These are phyloP conservation scores for Dromococcyx pavoninus DNA, from an alignment of 2,797 vertebrate genomes.

Conservation along the genomic window DNA sequence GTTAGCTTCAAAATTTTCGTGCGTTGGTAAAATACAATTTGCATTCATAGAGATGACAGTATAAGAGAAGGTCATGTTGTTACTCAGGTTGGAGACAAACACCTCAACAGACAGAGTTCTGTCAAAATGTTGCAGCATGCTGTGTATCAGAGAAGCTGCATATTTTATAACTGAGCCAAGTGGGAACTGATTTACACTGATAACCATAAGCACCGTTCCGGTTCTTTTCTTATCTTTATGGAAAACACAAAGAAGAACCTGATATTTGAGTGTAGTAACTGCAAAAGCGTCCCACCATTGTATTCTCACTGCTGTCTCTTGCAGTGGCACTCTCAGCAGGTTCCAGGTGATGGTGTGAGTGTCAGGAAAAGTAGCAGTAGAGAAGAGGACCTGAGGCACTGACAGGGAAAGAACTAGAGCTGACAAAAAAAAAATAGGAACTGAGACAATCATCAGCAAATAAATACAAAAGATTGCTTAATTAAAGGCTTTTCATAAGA, in stretches of 20 bases:
- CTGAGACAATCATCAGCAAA: neutral
- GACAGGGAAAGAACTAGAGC: neutral
- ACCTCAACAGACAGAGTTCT: neutral
- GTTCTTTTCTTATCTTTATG: neutral
- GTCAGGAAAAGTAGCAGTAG: neutral
- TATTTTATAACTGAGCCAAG: neutral
- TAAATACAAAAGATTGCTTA: neutral
- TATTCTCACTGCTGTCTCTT: neutral
- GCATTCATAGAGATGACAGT: neutral
- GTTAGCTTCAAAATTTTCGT: constrained; percentile 13
- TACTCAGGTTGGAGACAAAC: constrained; percentile 5
- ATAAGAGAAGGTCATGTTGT: neutral
- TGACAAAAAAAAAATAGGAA: neutral
- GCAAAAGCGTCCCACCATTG: neutral
- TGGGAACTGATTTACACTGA: neutral
- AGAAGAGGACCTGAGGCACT: neutral
- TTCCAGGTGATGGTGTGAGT: neutral
- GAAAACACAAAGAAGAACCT: neutral
- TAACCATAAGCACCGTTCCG: neutral
- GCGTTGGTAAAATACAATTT: constrained; percentile 39
- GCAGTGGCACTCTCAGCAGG: neutral
- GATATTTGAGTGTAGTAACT: neutral
- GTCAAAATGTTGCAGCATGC: neutral
- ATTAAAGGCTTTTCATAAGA: neutral
- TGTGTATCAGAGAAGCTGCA: neutral